Base-by-base conservation (phyloP, 2,888 invertebrate genomes). In the Hanleya hanleyi region DNA sequence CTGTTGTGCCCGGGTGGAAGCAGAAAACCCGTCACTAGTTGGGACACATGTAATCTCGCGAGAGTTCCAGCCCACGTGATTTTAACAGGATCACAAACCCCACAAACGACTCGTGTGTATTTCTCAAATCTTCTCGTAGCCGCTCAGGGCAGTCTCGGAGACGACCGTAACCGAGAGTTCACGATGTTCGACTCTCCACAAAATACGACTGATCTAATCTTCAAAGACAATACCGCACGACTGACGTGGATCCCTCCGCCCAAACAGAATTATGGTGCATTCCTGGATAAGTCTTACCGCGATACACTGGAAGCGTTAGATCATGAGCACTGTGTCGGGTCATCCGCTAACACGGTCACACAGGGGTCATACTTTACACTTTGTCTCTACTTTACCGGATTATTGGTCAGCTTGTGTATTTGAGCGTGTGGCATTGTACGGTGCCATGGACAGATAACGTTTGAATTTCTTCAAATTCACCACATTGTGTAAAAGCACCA, bases 191-290 rank as follows among this genome's bases (percentile, higher is more conserved):
- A 93, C 75, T 97, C 97, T 0, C 92, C 92, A 5, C 93, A 95
- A 0, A 96, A 96, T 0, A 95, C 94, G 91, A 94, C 95, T 49
- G 97, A 98, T 91, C 92, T 98, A 26, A 97, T 98, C 80, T 98
- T 98, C 91, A 96, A 97, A 92, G 98, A 98, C 89, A 96, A 97
- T 0, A 96, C 98, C 0, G 95, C 96, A 33, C 95, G 96, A 78
- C 92, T 98, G 22, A 93, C 93, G 80, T 92, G 95, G 0, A 93
- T 98, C 35, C 92, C 93, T 0, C 92, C 93, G 67, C 92, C 93
- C 33, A 70, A 75, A 3, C 81, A 84, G 67, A 71, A 73, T 47
- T 84, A 84, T 70, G 26, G 74, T 26, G 62, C 72, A 26, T 84
- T 76, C 68, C 77, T 86, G 7, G 84, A 82, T 5, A n/a, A 67